Evolutionary conservation across 2,113 vertebrate genomes (phyloP), one percentile per base, ranked within the genome.

Genomic region (Pseudorhombus dupliciocellatus): DNA sequence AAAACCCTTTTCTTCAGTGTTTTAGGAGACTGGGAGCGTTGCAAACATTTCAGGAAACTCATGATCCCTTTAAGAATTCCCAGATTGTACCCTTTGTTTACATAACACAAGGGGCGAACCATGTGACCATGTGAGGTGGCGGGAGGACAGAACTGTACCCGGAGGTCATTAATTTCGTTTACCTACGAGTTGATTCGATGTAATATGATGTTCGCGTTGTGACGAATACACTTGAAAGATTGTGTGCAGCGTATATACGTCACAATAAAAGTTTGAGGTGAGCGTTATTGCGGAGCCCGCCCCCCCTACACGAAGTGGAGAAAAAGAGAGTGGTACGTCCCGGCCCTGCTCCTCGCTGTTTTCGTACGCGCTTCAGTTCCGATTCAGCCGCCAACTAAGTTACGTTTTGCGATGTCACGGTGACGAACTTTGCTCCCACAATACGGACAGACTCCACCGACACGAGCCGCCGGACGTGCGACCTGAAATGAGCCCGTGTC

Each of bases 51-150:
- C 58, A 57, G 7, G 54, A 79, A 77, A 71, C 53, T 62, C 74
- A 59, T 66, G 86, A 68, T 72, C 75, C 50, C 87, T 92, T 93
- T 91, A 94, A 90, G 88, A 90, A 90, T 88, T 67, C 81, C 79
- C 79, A 89, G 89, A 87, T 90, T 91, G 88, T 92, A 87, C 85
- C 91, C 91, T 92, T 92, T 94, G 93, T 94, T 94, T 93, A 94
- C 93, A 94, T 94, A 94, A 94, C 86, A 92, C 81, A 89, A 83
- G 89, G 84, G 61, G 61, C 75, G 42, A 80, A 22, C 70, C 74
- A 70, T 51, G 24, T 37, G 9, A 73, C 54, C n/a, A 58, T 51
- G 48, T 2, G 21, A 62, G 75, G 80, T 24, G 59, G 20, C 26
- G 4, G 7, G 0, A 18, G 20, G 42, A 22, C 20, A 30, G 18